Percentiles rank a stretch among this genome's conserved stretches.
Conservation (phyloP, 2,113 vertebrate genomes). For the Forbesichthys papilliferus region DNA sequence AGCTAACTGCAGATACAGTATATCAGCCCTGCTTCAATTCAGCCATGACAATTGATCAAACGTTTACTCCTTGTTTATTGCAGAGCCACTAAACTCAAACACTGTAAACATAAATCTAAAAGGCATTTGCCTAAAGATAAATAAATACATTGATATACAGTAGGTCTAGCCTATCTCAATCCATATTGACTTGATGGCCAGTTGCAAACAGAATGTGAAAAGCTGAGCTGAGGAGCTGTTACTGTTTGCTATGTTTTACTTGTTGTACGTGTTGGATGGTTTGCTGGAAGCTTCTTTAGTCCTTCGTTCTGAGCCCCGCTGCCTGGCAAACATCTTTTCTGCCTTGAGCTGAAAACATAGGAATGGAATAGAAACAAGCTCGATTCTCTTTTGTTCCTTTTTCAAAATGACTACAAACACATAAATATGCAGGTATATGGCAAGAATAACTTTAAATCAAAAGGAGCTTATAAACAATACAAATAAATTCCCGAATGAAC, state of each 20-base stretch:
- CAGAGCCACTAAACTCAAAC: neutral
- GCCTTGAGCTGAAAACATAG: slow-evolving; percentile 48
- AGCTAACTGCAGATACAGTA: neutral
- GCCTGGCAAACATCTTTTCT: slow-evolving; percentile 29
- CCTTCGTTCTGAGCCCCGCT: slow-evolving; percentile 15
- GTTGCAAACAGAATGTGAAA: neutral
- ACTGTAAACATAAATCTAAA: neutral
- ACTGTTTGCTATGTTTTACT: slow-evolving; percentile 21
- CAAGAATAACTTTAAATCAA: no score
- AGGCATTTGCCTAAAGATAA: neutral
- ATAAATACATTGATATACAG: no score
- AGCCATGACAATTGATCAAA: neutral
- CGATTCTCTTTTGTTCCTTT: neutral
- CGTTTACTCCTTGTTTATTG: neutral
- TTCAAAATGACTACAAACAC: neutral
- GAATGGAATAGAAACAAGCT: slow-evolving; percentile 3
- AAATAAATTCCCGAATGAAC: no score
- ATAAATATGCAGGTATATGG: neutral
- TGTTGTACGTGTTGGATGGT: neutral
- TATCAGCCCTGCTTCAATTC: neutral
- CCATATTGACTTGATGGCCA: neutral
- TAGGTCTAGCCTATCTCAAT: no score
- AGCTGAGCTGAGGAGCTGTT: neutral
- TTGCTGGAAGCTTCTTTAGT: slow-evolving; percentile 7
- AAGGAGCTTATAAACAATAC: no score